Percentiles rank a stretch among this genome's conserved stretches.
phyloP scores from a whole-genome alignment of 2,888 invertebrate genomes.

The Mystacides longicornis region DNA sequence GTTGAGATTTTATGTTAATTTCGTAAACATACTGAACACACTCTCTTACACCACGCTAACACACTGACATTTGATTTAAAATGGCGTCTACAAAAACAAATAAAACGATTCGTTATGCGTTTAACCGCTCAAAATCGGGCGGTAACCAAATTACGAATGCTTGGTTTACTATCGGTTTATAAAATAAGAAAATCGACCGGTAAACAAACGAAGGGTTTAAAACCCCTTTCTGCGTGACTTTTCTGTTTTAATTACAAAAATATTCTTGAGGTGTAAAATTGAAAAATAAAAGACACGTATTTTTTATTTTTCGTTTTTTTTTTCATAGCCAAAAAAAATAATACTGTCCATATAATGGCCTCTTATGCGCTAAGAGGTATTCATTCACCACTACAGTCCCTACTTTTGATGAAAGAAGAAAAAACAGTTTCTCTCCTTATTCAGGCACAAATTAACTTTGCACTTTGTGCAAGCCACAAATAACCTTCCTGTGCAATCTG shows the following conservation, averaged over 20 bases:
- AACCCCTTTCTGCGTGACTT: not conserved
- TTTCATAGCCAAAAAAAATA: not conserved
- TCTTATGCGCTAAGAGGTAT: not conserved
- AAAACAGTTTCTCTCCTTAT: not conserved
- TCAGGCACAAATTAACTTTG: not conserved
- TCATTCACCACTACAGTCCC: not conserved
- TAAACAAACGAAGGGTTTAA: no score
- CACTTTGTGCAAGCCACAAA: not conserved
- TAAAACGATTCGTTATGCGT: no score
- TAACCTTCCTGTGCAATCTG: not conserved
- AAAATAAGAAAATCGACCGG: no score
- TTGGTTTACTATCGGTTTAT: no score
- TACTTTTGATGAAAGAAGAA: not conserved
- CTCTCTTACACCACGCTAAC: no score
- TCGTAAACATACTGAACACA: no score
- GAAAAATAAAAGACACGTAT: not conserved
- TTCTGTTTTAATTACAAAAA: not conserved
- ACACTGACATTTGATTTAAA: no score
- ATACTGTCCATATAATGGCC: not conserved
- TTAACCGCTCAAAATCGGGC: no score
- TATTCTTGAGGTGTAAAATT: not conserved
- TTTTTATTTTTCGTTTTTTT: not conserved
- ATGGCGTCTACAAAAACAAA: no score
- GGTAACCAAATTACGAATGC: no score
- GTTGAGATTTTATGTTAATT: no score